phyloP scores from a whole-genome alignment of 2,888 invertebrate genomes.

The Drosophila kambysellisi region DNA sequence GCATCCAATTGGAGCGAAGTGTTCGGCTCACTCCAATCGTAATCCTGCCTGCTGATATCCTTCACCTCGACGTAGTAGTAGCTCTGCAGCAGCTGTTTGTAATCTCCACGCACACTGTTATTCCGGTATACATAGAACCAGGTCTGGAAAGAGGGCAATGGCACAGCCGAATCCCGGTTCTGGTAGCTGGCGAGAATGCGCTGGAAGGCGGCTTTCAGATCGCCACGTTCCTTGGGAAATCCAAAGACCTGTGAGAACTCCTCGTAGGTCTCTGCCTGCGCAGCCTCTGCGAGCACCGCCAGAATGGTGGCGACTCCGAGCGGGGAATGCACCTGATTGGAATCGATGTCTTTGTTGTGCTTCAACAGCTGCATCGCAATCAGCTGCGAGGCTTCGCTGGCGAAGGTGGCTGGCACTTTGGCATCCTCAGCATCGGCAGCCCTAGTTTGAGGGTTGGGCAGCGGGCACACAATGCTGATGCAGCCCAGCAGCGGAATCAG shows the following conservation, averaged over 20 bases:
- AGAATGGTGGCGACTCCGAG: constrained; percentile 88
- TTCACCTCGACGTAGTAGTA: constrained; percentile 88
- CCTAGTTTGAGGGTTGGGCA: constrained; percentile 34
- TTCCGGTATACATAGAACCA: constrained; percentile 90
- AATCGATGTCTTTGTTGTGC: constrained; percentile 83
- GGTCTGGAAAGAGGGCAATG: constrained; percentile 87
- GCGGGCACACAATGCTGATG: constrained; percentile 28
- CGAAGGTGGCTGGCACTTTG: constrained; percentile 58
- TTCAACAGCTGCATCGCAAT: constrained; percentile 83
- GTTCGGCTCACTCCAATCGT: constrained; percentile 79
- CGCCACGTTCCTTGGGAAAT: constrained; percentile 86
- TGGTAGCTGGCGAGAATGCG: constrained; percentile 76
- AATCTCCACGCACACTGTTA: constrained; percentile 87
- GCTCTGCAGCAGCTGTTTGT: constrained; percentile 87
- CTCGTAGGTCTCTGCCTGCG: constrained; percentile 87
- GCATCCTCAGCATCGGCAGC: constrained; percentile 22
- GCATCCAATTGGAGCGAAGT: constrained; percentile 66
- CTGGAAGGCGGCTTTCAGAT: constrained; percentile 76
- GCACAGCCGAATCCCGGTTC: constrained; percentile 62
- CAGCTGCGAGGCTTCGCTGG: constrained; percentile 82
- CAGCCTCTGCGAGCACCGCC: constrained; percentile 88
- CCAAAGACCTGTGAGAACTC: constrained; percentile 87
- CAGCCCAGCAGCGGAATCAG: constrained; percentile 50
- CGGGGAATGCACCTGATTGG: constrained; percentile 88
- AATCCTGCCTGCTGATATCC: constrained; percentile 82